A percentile compares a stretch with the other conserved stretches of the same genome.
phyloP scores from a whole-genome alignment of 2,113 vertebrate species.

The Ptilorrhoa leucosticta region DNA sequence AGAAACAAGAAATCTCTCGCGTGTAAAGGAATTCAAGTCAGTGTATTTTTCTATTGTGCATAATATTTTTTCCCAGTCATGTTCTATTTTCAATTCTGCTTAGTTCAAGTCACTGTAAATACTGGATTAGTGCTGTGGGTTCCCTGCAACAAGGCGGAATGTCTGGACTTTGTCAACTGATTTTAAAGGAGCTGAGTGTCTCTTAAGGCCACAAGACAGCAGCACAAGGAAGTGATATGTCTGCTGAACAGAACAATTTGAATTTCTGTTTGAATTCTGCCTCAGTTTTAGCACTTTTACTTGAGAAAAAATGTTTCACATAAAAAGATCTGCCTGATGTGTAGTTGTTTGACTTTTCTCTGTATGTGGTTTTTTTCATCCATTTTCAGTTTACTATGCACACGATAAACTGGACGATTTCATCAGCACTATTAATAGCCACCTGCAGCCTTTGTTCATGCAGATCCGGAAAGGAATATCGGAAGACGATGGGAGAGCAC shows the following conservation, averaged over 20 bases:
- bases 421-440: conserved; percentile 81
- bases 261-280: neutral
- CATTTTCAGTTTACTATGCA: conserved; percentile 67
- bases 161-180: neutral
- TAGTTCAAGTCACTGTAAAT: neutral
- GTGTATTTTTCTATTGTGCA: neutral
- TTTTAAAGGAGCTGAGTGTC: neutral
- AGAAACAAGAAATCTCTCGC: neutral
- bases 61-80: neutral
- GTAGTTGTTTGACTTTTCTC: neutral
- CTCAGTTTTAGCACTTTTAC: neutral
- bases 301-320: neutral
- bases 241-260: neutral
- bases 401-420: conserved; percentile 86
- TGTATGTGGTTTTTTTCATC: neutral
- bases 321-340: neutral
- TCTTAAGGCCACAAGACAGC: neutral
- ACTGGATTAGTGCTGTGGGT: neutral
- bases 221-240: neutral
- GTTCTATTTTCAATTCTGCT: neutral
- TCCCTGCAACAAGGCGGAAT: neutral
- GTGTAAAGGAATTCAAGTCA: neutral
- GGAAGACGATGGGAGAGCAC: conserved; percentile 78
- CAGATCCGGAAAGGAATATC: conserved; percentile 87
- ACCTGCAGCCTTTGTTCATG: conserved; percentile 89